Evolutionary conservation across 2,888 invertebrate species (phyloP).

Genomic region (Agonopterix heracliana): DNA sequence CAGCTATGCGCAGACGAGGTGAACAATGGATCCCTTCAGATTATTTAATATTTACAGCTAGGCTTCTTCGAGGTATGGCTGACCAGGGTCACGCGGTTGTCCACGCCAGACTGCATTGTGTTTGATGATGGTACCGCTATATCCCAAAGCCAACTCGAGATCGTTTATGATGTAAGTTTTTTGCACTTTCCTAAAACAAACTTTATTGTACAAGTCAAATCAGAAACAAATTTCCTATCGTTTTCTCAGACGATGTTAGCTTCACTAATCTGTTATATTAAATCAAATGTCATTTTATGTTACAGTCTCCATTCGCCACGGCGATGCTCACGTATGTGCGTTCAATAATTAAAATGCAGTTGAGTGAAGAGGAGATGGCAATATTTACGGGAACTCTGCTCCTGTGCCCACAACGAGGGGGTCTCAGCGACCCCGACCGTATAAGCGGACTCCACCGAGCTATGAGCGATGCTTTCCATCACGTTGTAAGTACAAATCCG

Average conservation of each 20-base stretch:
- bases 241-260: too few relatives aligned
- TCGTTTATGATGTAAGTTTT: slow-evolving; percentile 85
- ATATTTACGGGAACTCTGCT: slow-evolving; percentile 91
- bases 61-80: slow-evolving; percentile 99
- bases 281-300: neutral
- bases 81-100: slow-evolving; percentile 88
- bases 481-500: slow-evolving; percentile 23
- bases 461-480: slow-evolving; percentile 89
- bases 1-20: too few relatives aligned
- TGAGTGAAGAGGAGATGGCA: slow-evolving; percentile 94
- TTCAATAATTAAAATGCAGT: slow-evolving; percentile 82
- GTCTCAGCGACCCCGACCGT: slow-evolving; percentile 81
- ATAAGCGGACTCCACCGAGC: slow-evolving; percentile 80
- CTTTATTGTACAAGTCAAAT: neutral
- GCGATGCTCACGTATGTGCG: slow-evolving; percentile 89
- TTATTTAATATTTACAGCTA: slow-evolving; percentile 39
- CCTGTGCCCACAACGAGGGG: slow-evolving; percentile 86
- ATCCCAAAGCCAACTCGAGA: slow-evolving; percentile 87
- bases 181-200: neutral
- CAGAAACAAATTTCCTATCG: too few relatives aligned
- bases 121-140: slow-evolving; percentile 94
- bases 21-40: too few relatives aligned
- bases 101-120: slow-evolving; percentile 84
- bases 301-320: slow-evolving; percentile 88
- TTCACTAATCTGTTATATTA: too few relatives aligned